Percentiles rank a stretch among this genome's conserved stretches.
phyloP scores from a whole-genome alignment of 2,888 invertebrate genomes.

The Hemaris fuciformis region DNA sequence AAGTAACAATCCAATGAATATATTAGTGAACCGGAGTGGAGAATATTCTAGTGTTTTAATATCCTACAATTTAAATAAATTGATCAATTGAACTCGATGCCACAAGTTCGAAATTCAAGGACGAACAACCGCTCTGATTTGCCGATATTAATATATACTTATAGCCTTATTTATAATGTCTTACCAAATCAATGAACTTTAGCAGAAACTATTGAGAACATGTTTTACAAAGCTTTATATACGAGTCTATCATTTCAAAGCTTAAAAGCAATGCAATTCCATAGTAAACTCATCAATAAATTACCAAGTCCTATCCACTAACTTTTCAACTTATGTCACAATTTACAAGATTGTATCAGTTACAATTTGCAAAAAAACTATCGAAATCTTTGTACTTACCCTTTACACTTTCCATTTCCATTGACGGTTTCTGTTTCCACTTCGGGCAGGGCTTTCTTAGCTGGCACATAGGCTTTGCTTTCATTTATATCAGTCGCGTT shows the following conservation, averaged over 20 bases:
- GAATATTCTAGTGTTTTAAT: conserved; percentile 2
- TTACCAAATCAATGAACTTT: background rate
- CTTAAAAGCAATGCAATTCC: too few species aligned
- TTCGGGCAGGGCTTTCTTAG: conserved; percentile 65
- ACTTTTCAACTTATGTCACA: background rate
- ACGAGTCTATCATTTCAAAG: too few species aligned
- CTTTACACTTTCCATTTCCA: conserved; percentile 22
- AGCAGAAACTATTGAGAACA: too few species aligned
- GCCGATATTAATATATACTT: background rate
- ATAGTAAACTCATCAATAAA: too few species aligned
- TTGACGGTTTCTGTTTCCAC: conserved; percentile 62
- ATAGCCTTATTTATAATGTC: background rate
- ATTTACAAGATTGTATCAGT: background rate
- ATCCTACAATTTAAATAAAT: conserved; percentile 13
- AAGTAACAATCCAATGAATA: too few species aligned
- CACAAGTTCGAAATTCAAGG: conserved; percentile 31
- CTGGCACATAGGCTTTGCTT: conserved; percentile 49
- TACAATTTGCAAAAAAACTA: conserved; percentile 3
- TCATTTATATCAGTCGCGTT: conserved; percentile 61
- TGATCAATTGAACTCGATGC: conserved; percentile 19
- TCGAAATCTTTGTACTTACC: conserved; percentile 11
- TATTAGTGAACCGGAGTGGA: too few species aligned
- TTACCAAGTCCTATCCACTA: background rate
- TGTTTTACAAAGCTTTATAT: too few species aligned
- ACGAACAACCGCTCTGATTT: conserved; percentile 19